Conservation (phyloP, 2,113 vertebrate species). For the Propithecus coquereli region DNA sequence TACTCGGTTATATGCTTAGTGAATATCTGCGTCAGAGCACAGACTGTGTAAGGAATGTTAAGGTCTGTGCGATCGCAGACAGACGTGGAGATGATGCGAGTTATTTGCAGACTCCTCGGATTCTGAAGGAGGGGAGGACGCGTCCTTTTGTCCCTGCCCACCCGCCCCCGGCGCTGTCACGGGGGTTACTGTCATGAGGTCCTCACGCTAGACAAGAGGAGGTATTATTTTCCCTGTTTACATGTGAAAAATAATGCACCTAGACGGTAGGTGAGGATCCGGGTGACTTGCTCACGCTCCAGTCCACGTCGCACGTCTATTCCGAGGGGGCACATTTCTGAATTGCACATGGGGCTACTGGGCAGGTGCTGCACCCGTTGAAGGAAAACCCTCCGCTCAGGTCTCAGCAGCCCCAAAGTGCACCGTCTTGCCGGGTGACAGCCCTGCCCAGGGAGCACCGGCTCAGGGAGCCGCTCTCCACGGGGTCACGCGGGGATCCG, state of each 20-base stretch:
- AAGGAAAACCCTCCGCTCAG: rapidly evolving
- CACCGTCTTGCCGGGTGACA: rapidly evolving
- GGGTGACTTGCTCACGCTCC: rapidly evolving
- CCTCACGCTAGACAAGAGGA: background rate
- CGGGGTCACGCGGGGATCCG: rapidly evolving
- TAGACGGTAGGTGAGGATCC: too few species aligned
- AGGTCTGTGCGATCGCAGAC: background rate
- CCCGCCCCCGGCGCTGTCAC: background rate
- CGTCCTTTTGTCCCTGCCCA: rapidly evolving
- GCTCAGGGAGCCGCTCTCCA: background rate
- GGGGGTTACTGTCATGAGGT: background rate
- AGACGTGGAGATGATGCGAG: rapidly evolving
- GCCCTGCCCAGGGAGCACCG: background rate
- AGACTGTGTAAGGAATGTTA: constrained; percentile 38
- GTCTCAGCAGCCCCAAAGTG: background rate
- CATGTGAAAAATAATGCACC: rapidly evolving
- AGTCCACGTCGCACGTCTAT: background rate
- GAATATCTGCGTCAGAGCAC: constrained; percentile 47
- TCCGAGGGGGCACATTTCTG: background rate
- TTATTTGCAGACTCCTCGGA: too few species aligned
- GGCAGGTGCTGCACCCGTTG: background rate
- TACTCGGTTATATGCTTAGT: constrained; percentile 43
- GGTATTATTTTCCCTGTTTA: background rate
- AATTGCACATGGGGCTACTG: rapidly evolving
- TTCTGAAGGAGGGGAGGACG: too few species aligned